These are phyloP conservation scores for Rhagoletis pomonella DNA, from an alignment of 1,140 invertebrate species.

Conservation along the genomic window DNA sequence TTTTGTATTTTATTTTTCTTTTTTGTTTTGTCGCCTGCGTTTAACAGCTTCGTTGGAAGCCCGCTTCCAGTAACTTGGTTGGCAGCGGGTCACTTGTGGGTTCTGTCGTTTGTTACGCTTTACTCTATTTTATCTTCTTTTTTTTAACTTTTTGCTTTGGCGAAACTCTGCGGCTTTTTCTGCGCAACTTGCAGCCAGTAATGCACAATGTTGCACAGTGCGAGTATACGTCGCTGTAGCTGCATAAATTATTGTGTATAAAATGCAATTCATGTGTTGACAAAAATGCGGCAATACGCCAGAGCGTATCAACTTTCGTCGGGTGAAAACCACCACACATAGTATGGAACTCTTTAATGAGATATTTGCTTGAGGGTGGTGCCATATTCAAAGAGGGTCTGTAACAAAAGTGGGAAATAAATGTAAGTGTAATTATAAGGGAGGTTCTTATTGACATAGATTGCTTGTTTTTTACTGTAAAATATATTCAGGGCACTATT, in stretches of 20 bases:
- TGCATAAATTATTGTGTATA: conserved; percentile 45
- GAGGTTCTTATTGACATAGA: too few relatives aligned
- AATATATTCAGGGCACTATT: too few relatives aligned
- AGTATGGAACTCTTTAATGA: conserved; percentile 34
- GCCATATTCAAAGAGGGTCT: not conserved
- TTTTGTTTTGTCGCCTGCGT: not conserved
- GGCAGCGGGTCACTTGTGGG: conserved; percentile 25
- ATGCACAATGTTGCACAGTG: not conserved
- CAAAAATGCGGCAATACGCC: conserved; percentile 43
- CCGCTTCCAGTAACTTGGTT: not conserved
- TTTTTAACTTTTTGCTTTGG: not conserved
- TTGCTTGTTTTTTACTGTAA: too few relatives aligned
- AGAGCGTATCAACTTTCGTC: not conserved
- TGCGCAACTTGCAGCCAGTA: conserved; percentile 29
- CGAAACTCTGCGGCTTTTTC: conserved; percentile 31
- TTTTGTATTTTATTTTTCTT: too few relatives aligned
- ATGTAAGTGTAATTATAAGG: too few relatives aligned
- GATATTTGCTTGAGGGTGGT: not conserved
- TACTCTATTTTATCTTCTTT: not conserved
- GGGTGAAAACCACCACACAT: conserved; percentile 32
- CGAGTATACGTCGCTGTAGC: not conserved
- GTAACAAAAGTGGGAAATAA: not conserved
- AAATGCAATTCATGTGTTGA: conserved; percentile 43
- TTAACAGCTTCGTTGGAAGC: not conserved
- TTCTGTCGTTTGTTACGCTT: conserved; percentile 11